Conservation (phyloP, 2,113 vertebrate genomes). For the Rallus limicola region DNA sequence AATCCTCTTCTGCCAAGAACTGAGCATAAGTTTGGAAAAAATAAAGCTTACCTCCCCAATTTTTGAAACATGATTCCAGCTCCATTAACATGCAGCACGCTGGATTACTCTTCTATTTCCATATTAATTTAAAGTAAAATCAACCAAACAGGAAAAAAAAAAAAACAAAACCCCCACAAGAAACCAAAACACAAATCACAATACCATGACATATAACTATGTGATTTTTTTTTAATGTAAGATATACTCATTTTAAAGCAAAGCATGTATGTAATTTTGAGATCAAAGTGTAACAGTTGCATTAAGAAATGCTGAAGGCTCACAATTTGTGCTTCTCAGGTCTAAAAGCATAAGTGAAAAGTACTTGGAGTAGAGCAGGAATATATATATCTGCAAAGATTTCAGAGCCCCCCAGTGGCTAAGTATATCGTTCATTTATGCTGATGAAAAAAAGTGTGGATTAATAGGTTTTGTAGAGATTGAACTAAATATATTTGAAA, state of each 20-base stretch:
- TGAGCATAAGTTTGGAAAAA: not conserved
- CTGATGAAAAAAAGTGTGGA: not conserved
- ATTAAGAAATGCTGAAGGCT: not conserved
- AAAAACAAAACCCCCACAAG: too few species aligned
- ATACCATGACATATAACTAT: not conserved
- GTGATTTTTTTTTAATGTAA: not conserved
- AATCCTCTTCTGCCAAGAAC: not conserved
- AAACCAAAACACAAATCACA: not conserved
- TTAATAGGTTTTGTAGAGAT: not conserved
- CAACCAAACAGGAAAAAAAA: too few species aligned
- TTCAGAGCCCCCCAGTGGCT: constrained; percentile 9
- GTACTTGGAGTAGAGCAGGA: not conserved
- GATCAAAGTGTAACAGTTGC: not conserved
- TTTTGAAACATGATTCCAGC: not conserved
- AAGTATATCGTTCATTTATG: not conserved
- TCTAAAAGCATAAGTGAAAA: not conserved
- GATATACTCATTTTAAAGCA: not conserved
- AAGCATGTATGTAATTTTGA: rapidly evolving
- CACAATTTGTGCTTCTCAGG: not conserved
- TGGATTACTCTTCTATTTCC: not conserved
- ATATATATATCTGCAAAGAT: not conserved
- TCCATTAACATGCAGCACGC: not conserved
- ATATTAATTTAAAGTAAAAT: not conserved
- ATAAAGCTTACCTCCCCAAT: not conserved
- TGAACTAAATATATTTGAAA: not conserved